Evolutionary conservation across 2,888 invertebrate genomes (phyloP).

Genomic region (Dromius quadrimaculatus): DNA sequence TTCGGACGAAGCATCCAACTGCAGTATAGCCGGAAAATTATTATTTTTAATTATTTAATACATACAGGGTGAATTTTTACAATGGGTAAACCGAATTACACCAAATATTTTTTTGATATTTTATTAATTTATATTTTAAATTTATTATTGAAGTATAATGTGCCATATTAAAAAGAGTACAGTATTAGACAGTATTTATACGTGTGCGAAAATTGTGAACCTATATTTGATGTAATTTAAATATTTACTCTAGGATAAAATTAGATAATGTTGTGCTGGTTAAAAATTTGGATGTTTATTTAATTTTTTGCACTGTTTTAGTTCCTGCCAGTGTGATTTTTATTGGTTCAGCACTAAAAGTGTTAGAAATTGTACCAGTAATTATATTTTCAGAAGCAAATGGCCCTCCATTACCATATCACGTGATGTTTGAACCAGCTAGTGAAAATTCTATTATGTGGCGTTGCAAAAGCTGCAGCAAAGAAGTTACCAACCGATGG

Average conservation of each 20-base stretch:
- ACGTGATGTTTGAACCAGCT: constrained; percentile 83
- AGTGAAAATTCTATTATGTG: constrained; percentile 80
- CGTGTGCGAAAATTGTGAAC: constrained; percentile 8
- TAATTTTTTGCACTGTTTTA: neutral
- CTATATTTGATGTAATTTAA: constrained; percentile 24
- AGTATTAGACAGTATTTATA: constrained; percentile 26
- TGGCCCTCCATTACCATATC: constrained; percentile 74
- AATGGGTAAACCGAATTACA: neutral
- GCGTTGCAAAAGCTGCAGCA: constrained; percentile 86
- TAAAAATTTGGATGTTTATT: neutral
- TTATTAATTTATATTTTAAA: neutral
- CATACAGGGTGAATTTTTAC: constrained; percentile 32
- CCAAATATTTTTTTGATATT: neutral
- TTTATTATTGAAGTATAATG: neutral
- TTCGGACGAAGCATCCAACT: constrained; percentile 70
- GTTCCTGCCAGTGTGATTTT: neutral
- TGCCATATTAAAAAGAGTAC: too few species aligned
- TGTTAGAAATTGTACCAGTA: constrained; percentile 16
- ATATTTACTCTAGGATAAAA: constrained; percentile 10
- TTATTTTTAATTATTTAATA: constrained; percentile 9
- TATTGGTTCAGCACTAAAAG: neutral
- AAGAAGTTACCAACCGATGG: constrained; percentile 90
- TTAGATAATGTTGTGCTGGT: neutral
- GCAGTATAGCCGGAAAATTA: constrained; percentile 38
- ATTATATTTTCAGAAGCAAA: constrained; percentile 62